These are phyloP conservation scores for Vanessa atalanta DNA, from an alignment of 1,140 invertebrate species.

Conservation along the genomic window DNA sequence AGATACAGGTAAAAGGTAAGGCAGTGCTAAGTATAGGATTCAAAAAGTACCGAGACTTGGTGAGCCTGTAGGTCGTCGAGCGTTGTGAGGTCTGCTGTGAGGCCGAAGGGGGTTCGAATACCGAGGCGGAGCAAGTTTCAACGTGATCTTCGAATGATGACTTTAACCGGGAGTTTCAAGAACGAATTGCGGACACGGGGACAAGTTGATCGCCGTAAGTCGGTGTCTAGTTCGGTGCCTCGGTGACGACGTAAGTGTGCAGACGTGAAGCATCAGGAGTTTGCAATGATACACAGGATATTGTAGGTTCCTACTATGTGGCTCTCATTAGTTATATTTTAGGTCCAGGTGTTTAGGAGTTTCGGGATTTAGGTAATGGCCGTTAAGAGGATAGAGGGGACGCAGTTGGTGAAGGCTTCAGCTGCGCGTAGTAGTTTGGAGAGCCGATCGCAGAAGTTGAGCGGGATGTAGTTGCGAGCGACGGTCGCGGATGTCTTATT, in stretches of 20 bases:
- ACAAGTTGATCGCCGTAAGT: constrained; percentile 58
- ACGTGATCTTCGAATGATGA: constrained; percentile 66
- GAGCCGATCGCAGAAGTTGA: constrained; percentile 61
- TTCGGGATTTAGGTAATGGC: constrained; percentile 68
- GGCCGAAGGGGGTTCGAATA: constrained; percentile 69
- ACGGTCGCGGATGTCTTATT: constrained; percentile 73
- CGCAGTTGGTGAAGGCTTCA: constrained; percentile 70
- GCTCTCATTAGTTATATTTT: constrained; percentile 49
- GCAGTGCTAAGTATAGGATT: constrained; percentile 78
- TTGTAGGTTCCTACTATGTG: constrained; percentile 64
- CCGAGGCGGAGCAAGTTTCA: constrained; percentile 64
- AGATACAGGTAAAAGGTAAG: constrained; percentile 64
- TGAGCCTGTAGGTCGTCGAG: constrained; percentile 69
- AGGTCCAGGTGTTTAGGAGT: constrained; percentile 49
- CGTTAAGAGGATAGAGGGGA: constrained; percentile 65
- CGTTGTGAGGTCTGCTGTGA: constrained; percentile 72
- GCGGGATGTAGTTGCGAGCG: constrained; percentile 69
- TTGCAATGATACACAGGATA: constrained; percentile 59
- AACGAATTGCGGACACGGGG: constrained; percentile 61
- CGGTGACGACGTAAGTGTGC: constrained; percentile 71
- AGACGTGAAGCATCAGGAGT: constrained; percentile 66
- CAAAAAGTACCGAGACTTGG: constrained; percentile 76
- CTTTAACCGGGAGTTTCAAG: constrained; percentile 64
- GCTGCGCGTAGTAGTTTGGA: constrained; percentile 71
- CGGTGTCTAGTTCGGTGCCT: constrained; percentile 66